A percentile compares a stretch with the other conserved stretches of the same genome.
These are phyloP conservation scores for Dermolepida albohirtum DNA, from an alignment of 2,888 invertebrate species.

Conservation along the genomic window DNA sequence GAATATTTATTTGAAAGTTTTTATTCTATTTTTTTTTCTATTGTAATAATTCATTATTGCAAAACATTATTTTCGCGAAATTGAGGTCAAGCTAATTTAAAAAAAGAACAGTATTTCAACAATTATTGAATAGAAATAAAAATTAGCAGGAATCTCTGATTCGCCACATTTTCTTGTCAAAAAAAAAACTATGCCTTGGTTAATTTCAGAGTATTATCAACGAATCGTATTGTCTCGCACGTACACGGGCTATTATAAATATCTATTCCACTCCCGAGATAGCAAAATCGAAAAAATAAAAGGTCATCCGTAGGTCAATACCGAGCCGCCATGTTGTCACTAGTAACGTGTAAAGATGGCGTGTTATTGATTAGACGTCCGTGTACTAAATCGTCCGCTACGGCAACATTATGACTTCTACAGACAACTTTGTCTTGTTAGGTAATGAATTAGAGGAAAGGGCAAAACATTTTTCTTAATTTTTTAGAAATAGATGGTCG, in stretches of 20 bases:
- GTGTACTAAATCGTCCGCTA: too few species aligned
- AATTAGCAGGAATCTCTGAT: conserved; percentile 34
- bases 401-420: neutral
- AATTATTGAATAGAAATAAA: neutral
- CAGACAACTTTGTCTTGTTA: conserved; percentile 11
- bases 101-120: neutral
- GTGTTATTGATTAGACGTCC: too few species aligned
- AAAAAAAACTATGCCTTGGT: conserved; percentile 30
- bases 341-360: too few species aligned
- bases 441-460: conserved; percentile 26
- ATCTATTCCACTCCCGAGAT: too few species aligned
- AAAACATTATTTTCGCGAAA: conserved; percentile 9
- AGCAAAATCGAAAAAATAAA: too few species aligned
- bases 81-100: conserved; percentile 20
- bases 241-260: too few species aligned
- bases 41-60: conserved; percentile 7
- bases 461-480: conserved; percentile 19
- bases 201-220: conserved; percentile 26
- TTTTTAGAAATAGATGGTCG: conserved; percentile 33
- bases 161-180: conserved; percentile 6
- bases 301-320: too few species aligned
- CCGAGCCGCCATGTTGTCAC: too few species aligned
- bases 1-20: conserved; percentile 18
- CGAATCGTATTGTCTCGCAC: conserved; percentile 1
- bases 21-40: neutral